A percentile compares a stretch with the other conserved stretches of the same genome.
phyloP scores from a whole-genome alignment of 1,140 invertebrate species.

The Lordiphosa clarofinis region DNA sequence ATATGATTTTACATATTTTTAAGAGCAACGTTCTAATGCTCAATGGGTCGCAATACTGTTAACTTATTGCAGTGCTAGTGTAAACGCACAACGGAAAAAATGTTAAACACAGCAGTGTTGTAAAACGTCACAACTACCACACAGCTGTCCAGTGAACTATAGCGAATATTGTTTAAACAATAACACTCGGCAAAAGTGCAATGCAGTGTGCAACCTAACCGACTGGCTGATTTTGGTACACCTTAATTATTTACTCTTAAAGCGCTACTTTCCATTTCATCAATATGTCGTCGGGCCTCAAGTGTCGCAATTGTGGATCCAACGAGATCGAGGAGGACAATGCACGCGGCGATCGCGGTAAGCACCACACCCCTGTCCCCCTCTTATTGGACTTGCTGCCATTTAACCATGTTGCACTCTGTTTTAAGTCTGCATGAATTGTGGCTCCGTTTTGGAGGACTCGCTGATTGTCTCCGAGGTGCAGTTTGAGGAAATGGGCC shows the following conservation, averaged over 20 bases:
- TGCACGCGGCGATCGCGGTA: conserved; percentile 88
- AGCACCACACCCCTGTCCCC: background rate
- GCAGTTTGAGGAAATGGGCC: conserved; percentile 95
- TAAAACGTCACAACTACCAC: background rate
- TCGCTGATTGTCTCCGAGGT: conserved; percentile 98
- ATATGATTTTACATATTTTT: too few species aligned
- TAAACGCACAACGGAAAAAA: too few species aligned
- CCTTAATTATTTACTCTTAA: background rate
- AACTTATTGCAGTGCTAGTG: too few species aligned
- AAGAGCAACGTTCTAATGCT: too few species aligned
- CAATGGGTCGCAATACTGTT: too few species aligned
- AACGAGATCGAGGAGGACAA: conserved; percentile 96
- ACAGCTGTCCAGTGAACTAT: conserved; percentile 28
- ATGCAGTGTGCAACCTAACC: conserved; percentile 2
- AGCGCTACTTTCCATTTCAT: background rate
- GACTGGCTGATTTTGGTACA: background rate
- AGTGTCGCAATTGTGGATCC: conserved; percentile 95
- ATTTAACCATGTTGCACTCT: background rate
- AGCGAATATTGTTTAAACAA: conserved; percentile 21
- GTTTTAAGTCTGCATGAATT: conserved; percentile 91
- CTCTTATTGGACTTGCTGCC: background rate
- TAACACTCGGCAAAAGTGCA: conserved; percentile 2
- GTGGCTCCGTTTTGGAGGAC: conserved; percentile 97
- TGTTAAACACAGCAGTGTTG: conserved; percentile 13
- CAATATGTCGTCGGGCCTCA: conserved; percentile 79